Evolutionary conservation across 2,888 invertebrate genomes (phyloP), one percentile per base, ranked within the genome.

Genomic region (Mythimna impura): DNA sequence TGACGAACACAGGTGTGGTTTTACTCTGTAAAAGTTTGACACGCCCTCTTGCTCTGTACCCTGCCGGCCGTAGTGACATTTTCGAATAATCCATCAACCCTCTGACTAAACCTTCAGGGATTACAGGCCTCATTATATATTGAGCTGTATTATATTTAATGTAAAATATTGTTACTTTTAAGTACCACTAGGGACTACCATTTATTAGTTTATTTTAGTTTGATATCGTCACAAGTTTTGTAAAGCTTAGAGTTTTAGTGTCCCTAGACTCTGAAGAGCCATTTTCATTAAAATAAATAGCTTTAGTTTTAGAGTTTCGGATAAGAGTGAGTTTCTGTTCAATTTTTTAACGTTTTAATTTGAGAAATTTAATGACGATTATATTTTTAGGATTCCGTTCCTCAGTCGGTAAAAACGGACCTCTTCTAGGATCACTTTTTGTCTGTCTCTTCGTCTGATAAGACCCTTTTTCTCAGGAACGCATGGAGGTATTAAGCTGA

Each of bases 241-340:
- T 12, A 40, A 62, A 72, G 55, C 52, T 63, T 58, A 3, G 66
- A 79, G 55, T 69, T 80, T 60, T 40, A 54, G 55, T 58, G 62
- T 72, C 76, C 58, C 71, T 47, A 62, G 62, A 62, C 72, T 50
- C 67, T 30, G 9, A 58, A 78, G 58, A 71, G 30, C 61, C 30
- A 47, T 72, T 66, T 55, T 52, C 72, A 80, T 80, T 80, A 57
- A 76, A 80, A 81, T 70, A 68, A 71, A 83, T 65, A 58, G 71
- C 52, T 76, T 80, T 65, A 66, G 57, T 75, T 72, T 50, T 20
- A 52, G 25, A 47, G 40, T 36, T 54, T 70, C 3, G 25, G 52
- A 71, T 71, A 75, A 75, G 25, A 40, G 36, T 1, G 25, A 40
- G 17, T n/a, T 54, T 66, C 22, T 66, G 22, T 72, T 58, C 0